These are phyloP conservation scores for Gibbula magus DNA, from an alignment of 2,888 invertebrate genomes.

Conservation along the genomic window DNA sequence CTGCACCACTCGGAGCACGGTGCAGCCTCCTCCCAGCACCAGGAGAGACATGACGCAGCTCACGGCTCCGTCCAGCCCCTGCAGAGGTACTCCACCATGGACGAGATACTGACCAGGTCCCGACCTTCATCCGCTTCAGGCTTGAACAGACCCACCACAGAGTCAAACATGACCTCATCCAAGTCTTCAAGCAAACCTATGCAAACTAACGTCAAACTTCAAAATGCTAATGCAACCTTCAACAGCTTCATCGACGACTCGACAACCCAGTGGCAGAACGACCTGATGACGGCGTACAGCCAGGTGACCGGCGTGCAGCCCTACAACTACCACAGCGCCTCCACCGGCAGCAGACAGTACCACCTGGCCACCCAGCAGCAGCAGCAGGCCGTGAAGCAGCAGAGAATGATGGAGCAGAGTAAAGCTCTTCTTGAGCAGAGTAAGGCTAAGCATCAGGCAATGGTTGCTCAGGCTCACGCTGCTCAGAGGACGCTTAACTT, in stretches of 20 bases:
- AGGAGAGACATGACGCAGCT: neutral
- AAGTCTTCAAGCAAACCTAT: neutral
- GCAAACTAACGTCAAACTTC: constrained; percentile 53
- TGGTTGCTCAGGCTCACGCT: constrained; percentile 73
- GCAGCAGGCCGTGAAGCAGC: constrained; percentile 56
- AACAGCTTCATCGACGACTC: constrained; percentile 64
- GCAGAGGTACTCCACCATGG: constrained; percentile 41
- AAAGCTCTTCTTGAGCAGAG: constrained; percentile 68
- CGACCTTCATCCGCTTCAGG: constrained; percentile 47
- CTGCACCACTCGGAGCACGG: neutral
- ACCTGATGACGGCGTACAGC: constrained; percentile 62
- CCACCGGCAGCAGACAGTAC: constrained; percentile 63
- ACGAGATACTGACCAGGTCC: constrained; percentile 50
- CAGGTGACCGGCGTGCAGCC: constrained; percentile 65
- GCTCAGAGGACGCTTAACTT: constrained; percentile 52
- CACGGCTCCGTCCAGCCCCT: neutral
- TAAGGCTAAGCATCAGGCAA: constrained; percentile 73
- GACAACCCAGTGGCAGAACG: constrained; percentile 59
- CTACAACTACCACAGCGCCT: constrained; percentile 58
- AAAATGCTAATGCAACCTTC: constrained; percentile 68
- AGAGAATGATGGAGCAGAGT: constrained; percentile 48
- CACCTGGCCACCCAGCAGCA: constrained; percentile 61
- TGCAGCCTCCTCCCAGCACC: neutral
- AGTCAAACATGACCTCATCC: neutral
- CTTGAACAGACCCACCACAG: neutral